Evolutionary conservation across 2,888 invertebrate species (phyloP), one percentile per base, ranked within the genome.

Genomic region (Epistrophe eligans): DNA sequence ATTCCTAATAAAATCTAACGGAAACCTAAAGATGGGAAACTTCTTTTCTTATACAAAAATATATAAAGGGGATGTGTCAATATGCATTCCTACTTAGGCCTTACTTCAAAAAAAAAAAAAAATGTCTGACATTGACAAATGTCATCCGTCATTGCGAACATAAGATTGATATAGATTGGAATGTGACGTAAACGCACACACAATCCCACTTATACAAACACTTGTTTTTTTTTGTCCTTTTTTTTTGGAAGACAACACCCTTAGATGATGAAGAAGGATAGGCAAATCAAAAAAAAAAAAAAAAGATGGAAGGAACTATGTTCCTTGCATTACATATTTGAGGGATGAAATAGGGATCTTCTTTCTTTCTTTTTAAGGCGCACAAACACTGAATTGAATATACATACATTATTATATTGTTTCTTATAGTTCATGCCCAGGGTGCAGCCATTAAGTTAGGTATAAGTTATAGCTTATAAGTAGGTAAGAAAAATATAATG

Each of bases 121-220:
- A 92, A 92, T 91, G 92, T 91, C 92, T 93, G 93, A 93, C 93
- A 92, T 93, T 93, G 93, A 93, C 92, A 92, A 93, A 93, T 93
- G 91, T 90, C 92, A 93, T 93, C 93, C 93, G 93, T 93, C 93
- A 93, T 92, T 93, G 93, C 91, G 92, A 92, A 93, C 92, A 92
- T 90, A 93, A 93, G 93, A 93, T 93, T 93, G 93, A 93, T 93
- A 92, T 92, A 92, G 93, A 93, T 93, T 92, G 92, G 91, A 93
- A 92, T 92, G 92, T 92, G 93, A 92, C 92, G 92, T 90, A 93
- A 91, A 92, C 91, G 91, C 72, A 77, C 82, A 80, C 79, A 82
- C 82, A 87, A 71, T 76, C 43, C 82, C 82, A 79, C 82, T 79
- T 87, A 79, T 79, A 79, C 82, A 87, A 82, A 79, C 87, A 87